Evolutionary conservation across 2,113 vertebrate genomes (phyloP), one percentile per base, ranked within the genome.

Genomic region (Muscicapa adusta): DNA sequence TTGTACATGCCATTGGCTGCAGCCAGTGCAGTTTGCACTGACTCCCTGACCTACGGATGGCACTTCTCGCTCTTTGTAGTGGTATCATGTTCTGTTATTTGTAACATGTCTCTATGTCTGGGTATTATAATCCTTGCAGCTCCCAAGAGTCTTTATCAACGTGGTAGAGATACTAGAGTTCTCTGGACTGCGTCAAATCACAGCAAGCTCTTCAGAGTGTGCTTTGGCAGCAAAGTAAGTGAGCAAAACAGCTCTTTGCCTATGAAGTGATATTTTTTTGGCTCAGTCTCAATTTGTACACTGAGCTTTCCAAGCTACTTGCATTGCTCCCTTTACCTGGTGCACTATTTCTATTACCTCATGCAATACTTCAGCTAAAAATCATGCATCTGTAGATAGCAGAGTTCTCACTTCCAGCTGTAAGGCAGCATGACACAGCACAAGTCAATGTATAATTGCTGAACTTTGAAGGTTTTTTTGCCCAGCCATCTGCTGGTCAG

Each of bases 91-190:
- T 97, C 79, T 92, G 80, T 86, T 93, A 73, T 56, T 94, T 65
- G 76, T 51, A 67, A 76, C 72, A 50, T 67, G 62, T 36, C 83
- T 85, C 14, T 82, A 25, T 81, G 90, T 72, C 94, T 95, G 83
- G 29, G 81, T 89, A 20, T 79, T 96, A 48, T 95, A 73, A 94
- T 97, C 57, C 53, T 48, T n/a, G 5, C 88, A 99, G 99, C 98
- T 99, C 76, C 99, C 99, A 18, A 98, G 98, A 91, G 91, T 89
- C 33, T 98, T 99, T 89, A 93, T 99, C 81, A 99, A 98, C 12
- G 7, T 99, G 53, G 95, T 99, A 81, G 98, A 98, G 84, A 96
- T 99, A 83, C 92, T 99, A 34, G 98, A 99, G 87, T 61, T 99
- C 18, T 96, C 97, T 56, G 96, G 93, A 33, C 98, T 99, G 79